These are phyloP conservation scores for Philonicus albiceps DNA, from an alignment of 2,888 invertebrate species.

Conservation along the genomic window DNA sequence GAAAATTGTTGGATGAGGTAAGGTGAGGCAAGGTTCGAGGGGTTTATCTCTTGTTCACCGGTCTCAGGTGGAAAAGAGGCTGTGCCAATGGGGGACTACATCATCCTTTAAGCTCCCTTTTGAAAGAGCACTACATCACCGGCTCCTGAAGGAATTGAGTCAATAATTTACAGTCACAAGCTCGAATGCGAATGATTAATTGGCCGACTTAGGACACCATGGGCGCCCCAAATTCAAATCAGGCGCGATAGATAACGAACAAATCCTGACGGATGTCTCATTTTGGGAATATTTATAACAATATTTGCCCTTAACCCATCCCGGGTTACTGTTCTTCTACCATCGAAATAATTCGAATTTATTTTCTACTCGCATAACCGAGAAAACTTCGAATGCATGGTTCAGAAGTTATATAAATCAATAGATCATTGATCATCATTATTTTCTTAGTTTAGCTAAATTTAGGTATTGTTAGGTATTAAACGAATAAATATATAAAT, in stretches of 20 bases:
- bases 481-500: no score
- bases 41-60: constrained; percentile 1
- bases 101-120: not conserved
- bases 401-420: no score
- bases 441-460: no score
- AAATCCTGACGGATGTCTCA: constrained; percentile 10
- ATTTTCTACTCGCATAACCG: no score
- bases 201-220: not conserved
- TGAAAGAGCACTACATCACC: not conserved
- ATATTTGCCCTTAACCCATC: not conserved
- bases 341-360: not conserved
- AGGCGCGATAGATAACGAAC: not conserved
- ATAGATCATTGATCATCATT: no score
- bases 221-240: not conserved
- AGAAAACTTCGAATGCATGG: no score
- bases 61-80: constrained; percentile 15
- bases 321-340: not conserved
- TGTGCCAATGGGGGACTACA: not conserved
- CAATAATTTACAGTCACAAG: constrained; percentile 6
- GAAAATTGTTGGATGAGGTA: not conserved
- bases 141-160: constrained; percentile 7
- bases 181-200: not conserved
- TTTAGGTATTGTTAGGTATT: no score
- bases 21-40: not conserved
- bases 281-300: not conserved